Base-by-base conservation (phyloP, 2,113 vertebrate genomes). In the Ciconia stormi region DNA sequence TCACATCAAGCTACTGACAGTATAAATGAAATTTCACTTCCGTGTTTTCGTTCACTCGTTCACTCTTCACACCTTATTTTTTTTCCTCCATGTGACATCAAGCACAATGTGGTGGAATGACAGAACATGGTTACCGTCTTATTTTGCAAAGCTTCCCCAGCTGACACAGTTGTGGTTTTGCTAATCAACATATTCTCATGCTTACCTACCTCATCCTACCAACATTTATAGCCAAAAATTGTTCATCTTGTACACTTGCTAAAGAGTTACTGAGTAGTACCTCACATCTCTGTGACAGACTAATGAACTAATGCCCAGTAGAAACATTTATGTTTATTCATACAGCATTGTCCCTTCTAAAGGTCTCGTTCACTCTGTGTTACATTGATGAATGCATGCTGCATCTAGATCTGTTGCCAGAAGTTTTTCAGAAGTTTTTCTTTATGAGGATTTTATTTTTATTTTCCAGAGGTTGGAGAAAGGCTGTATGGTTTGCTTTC, bases 41-140 rank as follows among this genome's bases (percentile, higher is more conserved):
- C 7, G 15, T 56, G 32, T 9, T 61, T 47, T 67, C 38, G 14
- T 38, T 90, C 18, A 19, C 25, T 76, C 25, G 38, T 38, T 38
- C 38, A 38, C 38, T 30, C 34, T 49, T 73, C 40, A 26, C 23
- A 36, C 25, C 17, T 49, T 34, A 7, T 7, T 44, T 6, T 82
- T 42, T 52, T 44, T 61, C 32, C 34, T 85, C 7, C 0, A 0
- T 9, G n/a, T 49, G 84, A 36, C 47, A 79, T 25, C 74, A 59
- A 3, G 19, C 50, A 78, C 46, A 42, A 32, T 0, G 0, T 1
- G 78, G n/a, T 5, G 12, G 21, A 58, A 52, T 11, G 49, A 13
- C 32, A 61, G 34, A 34, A 9, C 52, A 23, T 1, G 1, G 32
- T 20, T 61, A 34, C n/a, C 65, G 30, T 16, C 27, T 8, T 26